phyloP scores from a whole-genome alignment of 2,888 invertebrate genomes.

The Tolmerus cingulatus region DNA sequence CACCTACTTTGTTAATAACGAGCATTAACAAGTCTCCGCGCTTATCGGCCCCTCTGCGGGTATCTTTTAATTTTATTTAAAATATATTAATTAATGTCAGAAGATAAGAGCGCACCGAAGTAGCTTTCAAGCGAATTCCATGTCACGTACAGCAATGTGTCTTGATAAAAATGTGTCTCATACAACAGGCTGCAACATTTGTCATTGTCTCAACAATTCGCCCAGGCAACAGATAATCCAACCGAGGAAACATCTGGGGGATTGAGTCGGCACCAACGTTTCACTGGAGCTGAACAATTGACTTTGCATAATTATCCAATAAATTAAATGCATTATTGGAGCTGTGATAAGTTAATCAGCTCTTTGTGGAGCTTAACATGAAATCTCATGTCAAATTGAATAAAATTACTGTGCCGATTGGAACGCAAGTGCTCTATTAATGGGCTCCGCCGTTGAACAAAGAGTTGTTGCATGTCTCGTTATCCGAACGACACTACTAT shows the following conservation, averaged over 20 bases:
- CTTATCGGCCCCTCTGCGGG: neutral
- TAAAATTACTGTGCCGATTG: neutral
- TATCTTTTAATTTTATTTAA: neutral
- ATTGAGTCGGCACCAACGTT: neutral
- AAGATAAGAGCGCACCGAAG: neutral
- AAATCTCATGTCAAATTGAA: neutral
- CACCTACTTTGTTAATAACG: neutral
- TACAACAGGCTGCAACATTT: neutral
- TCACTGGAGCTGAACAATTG: neutral
- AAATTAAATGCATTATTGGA: neutral
- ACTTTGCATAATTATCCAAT: neutral
- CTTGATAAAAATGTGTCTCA: neutral
- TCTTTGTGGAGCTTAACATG: neutral
- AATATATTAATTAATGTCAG: neutral
- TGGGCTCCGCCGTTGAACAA: neutral
- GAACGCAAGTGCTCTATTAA: neutral
- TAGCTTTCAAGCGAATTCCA: neutral
- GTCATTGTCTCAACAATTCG: neutral
- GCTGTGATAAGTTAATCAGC: neutral
- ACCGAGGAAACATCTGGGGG: neutral
- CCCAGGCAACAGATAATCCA: neutral
- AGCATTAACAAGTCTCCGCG: neutral
- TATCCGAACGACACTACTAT: neutral
- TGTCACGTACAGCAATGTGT: neutral
- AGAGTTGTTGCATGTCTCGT: neutral